A percentile compares a stretch with the other conserved stretches of the same genome.
Evolutionary conservation across 2,888 invertebrate genomes (phyloP).

Genomic region (Apantesis nais): DNA sequence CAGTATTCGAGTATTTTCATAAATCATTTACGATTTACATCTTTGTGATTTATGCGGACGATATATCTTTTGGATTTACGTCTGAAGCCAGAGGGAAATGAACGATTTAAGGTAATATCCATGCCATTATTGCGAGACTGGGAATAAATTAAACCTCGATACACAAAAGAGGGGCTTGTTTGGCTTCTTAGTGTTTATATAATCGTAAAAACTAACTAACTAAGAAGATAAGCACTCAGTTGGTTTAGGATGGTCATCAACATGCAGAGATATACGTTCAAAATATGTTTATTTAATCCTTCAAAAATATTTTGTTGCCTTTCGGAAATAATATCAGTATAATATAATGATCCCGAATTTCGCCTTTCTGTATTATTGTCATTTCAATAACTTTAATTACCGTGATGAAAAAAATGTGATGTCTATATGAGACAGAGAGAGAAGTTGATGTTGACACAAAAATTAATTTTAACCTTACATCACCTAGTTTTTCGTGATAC

Average conservation of each 20-base stretch:
- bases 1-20: slow-evolving; percentile 1
- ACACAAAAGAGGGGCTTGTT: background rate
- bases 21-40: slow-evolving; percentile 16
- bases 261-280: too few relatives aligned
- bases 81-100: slow-evolving; percentile 25
- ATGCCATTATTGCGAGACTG: slow-evolving; percentile 8
- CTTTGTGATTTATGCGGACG: background rate
- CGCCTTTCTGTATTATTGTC: too few relatives aligned
- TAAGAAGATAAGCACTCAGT: background rate
- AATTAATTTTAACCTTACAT: too few relatives aligned
- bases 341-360: too few relatives aligned
- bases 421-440: too few relatives aligned
- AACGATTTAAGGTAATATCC: slow-evolving; percentile 27
- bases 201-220: background rate
- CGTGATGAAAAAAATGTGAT: too few relatives aligned
- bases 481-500: too few relatives aligned
- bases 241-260: background rate
- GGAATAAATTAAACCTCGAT: slow-evolving; percentile 12
- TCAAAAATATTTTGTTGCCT: too few relatives aligned
- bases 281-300: too few relatives aligned
- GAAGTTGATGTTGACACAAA: too few relatives aligned
- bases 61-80: slow-evolving; percentile 23
- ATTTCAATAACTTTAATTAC: too few relatives aligned
- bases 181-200: background rate
- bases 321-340: too few relatives aligned